Conservation (phyloP, 92 coral and sea anemone genomes). For the Anthopleura xanthogrammica region DNA sequence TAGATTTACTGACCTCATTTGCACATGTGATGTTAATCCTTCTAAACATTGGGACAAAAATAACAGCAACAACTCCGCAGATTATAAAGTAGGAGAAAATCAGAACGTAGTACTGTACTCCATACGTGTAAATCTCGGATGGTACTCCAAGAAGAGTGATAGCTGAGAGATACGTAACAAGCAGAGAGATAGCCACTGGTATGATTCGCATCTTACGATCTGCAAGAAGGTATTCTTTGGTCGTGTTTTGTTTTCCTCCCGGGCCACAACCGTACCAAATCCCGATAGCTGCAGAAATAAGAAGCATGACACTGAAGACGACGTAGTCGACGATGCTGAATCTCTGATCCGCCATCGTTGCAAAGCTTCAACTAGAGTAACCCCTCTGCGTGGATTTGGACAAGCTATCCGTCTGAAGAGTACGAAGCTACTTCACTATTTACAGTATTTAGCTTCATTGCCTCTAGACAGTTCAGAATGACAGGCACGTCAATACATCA, state of each 20-base stretch:
- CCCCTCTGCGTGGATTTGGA: not conserved
- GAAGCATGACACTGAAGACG: constrained; percentile 75
- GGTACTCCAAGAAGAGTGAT: constrained; percentile 91
- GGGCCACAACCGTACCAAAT: constrained; percentile 89
- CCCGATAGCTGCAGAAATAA: constrained; percentile 81
- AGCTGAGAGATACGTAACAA: constrained; percentile 82
- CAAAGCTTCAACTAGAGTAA: not conserved
- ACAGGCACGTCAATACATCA: not conserved
- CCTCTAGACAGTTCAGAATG: not conserved
- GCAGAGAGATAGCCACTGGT: constrained; percentile 79
- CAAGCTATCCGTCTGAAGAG: not conserved
- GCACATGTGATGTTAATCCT: constrained; percentile 73
- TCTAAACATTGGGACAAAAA: constrained; percentile 85
- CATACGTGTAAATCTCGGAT: constrained; percentile 89
- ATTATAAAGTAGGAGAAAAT: constrained; percentile 68
- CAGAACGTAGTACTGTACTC: constrained; percentile 82
- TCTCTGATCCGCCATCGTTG: constrained; percentile 38
- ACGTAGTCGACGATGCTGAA: constrained; percentile 76
- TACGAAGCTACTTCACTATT: not conserved
- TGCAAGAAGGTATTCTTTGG: constrained; percentile 79
- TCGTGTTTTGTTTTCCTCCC: constrained; percentile 82
- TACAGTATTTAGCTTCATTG: not conserved
- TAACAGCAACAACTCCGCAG: constrained; percentile 60
- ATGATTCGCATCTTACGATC: constrained; percentile 69
- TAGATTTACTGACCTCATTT: constrained; percentile 59